phyloP scores from a whole-genome alignment of 2,797 vertebrate genomes.

The Chromis chromis region DNA sequence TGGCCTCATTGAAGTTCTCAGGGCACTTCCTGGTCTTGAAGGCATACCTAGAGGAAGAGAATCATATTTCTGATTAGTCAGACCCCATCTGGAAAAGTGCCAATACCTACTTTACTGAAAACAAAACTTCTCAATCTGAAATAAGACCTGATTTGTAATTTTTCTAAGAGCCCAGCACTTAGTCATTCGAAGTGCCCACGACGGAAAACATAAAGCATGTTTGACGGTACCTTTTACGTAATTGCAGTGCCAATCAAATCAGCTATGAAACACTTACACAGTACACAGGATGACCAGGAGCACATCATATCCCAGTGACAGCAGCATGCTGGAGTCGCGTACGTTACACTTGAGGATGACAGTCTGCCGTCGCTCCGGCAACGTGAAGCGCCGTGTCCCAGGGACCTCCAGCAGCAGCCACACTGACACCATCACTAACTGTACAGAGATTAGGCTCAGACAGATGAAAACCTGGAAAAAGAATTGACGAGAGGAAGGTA shows the following conservation, averaged over 20 bases:
- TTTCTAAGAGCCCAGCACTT: too few relatives aligned
- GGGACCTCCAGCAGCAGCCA: slow-evolving; percentile 97
- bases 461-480: slow-evolving; percentile 92
- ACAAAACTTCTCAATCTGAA: neutral
- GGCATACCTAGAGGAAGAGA: slow-evolving; percentile 84
- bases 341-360: slow-evolving; percentile 99
- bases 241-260: neutral
- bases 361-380: slow-evolving; percentile 94
- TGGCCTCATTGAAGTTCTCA: slow-evolving; percentile 99
- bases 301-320: slow-evolving; percentile 95
- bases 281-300: slow-evolving; percentile 98
- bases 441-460: slow-evolving; percentile 94
- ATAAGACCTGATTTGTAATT: too few relatives aligned
- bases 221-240: too few relatives aligned
- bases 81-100: neutral
- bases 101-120: neutral
- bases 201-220: neutral
- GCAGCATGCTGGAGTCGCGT: slow-evolving; percentile 97
- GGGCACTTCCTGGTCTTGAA: slow-evolving; percentile 99
- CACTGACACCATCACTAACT: slow-evolving; percentile 93
- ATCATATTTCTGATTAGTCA: slow-evolving; percentile 9
- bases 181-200: neutral
- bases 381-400: slow-evolving; percentile 92
- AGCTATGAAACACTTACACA: slow-evolving; percentile 81
- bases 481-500: slow-evolving; percentile 5